These are phyloP conservation scores for Taphrorychus bicolor DNA, from an alignment of 2,888 invertebrate genomes.

Conservation along the genomic window DNA sequence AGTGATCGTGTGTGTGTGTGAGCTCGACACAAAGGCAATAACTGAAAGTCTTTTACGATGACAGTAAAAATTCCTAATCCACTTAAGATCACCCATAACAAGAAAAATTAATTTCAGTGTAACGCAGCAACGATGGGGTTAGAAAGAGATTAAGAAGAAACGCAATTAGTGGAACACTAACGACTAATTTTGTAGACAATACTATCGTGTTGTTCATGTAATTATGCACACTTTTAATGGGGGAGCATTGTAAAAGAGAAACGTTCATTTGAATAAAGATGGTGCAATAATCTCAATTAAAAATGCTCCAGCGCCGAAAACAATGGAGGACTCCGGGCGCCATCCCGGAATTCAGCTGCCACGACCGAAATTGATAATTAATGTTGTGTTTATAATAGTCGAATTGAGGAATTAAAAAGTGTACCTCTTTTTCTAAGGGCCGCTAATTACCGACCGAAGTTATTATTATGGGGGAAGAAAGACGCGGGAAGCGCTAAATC, in stretches of 20 bases:
- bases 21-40: too few relatives aligned
- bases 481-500: conserved; percentile 4
- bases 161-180: conserved; percentile 60
- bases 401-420: conserved; percentile 60
- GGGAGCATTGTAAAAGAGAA: conserved; percentile 53
- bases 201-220: conserved; percentile 54
- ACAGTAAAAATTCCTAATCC: neutral
- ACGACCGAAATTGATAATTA: conserved; percentile 59
- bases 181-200: conserved; percentile 60
- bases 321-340: conserved; percentile 55
- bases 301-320: conserved; percentile 57
- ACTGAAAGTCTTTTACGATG: neutral
- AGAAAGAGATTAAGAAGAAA: conserved; percentile 57
- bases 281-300: conserved; percentile 62
- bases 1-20: conserved; percentile 32
- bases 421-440: conserved; percentile 56
- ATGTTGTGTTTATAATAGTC: conserved; percentile 62
- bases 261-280: conserved; percentile 60
- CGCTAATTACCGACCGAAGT: conserved; percentile 49
- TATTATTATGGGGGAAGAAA: conserved; percentile 48
- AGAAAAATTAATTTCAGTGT: conserved; percentile 34
- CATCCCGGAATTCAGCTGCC: conserved; percentile 41
- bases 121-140: conserved; percentile 30
- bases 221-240: conserved; percentile 61
- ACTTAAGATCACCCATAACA: neutral